Evolutionary conservation across 2,888 invertebrate species (phyloP).

Genomic region (Andrena flavipes): DNA sequence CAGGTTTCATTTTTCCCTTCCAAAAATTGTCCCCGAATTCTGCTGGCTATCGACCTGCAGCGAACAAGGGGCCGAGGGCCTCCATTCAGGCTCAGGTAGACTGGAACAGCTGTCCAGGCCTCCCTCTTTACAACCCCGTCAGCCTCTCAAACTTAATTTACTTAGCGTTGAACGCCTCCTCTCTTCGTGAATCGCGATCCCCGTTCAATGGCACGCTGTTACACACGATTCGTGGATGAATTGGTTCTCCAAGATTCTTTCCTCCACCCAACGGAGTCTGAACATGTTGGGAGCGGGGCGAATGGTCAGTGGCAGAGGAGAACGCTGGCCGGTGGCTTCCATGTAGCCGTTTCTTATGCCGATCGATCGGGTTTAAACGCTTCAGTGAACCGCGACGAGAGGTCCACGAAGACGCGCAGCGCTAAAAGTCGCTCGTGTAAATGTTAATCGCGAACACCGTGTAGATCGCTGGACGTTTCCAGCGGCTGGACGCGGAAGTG

Average conservation of each 20-base stretch:
- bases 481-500: conserved; percentile 46
- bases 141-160: neutral
- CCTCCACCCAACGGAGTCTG: neutral
- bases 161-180: neutral
- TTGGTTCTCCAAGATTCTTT: too few relatives aligned
- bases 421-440: conserved; percentile 45
- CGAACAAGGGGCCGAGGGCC: neutral
- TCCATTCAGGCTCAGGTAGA: neutral
- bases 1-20: neutral
- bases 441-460: conserved; percentile 60
- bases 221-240: too few relatives aligned
- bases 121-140: neutral
- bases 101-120: neutral
- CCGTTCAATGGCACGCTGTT: neutral
- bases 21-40: neutral
- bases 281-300: neutral
- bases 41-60: neutral
- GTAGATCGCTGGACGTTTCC: conserved; percentile 47
- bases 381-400: conserved; percentile 49
- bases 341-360: conserved; percentile 23
- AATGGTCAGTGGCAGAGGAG: neutral
- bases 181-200: neutral
- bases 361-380: conserved; percentile 54
- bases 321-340: conserved; percentile 11
- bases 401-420: conserved; percentile 33